phyloP scores from a whole-genome alignment of 2,888 invertebrate species.

The Apeira syringaria region DNA sequence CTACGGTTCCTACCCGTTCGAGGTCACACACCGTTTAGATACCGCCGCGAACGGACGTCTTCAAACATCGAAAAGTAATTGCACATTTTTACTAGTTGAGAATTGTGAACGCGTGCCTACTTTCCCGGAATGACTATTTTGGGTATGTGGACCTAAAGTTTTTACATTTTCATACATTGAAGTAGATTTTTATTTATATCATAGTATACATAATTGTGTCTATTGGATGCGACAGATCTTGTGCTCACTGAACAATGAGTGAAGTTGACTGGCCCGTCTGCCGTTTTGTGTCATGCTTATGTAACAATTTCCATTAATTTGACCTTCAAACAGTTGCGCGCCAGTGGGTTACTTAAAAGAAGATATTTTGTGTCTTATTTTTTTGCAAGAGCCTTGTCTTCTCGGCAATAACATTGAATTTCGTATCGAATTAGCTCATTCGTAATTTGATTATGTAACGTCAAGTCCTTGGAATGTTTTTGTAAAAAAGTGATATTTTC shows the following conservation, averaged over 20 bases:
- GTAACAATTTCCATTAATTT: slow-evolving; percentile 44
- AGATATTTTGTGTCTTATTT: too few species aligned
- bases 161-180: not conserved
- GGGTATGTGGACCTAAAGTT: slow-evolving; percentile 49
- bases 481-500: too few species aligned
- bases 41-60: slow-evolving; percentile 57
- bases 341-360: slow-evolving; percentile 28
- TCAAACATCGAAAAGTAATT: slow-evolving; percentile 28
- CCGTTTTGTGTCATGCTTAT: slow-evolving; percentile 36
- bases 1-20: slow-evolving; percentile 54
- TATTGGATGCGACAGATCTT: slow-evolving; percentile 15
- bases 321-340: slow-evolving; percentile 40
- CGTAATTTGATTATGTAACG: too few species aligned
- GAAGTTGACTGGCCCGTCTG: slow-evolving; percentile 15
- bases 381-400: too few species aligned
- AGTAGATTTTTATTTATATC: not conserved
- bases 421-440: too few species aligned
- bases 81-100: slow-evolving; percentile 21
- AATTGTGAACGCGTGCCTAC: slow-evolving; percentile 31
- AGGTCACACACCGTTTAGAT: slow-evolving; percentile 70
- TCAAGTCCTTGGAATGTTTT: too few species aligned
- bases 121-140: slow-evolving; percentile 61
- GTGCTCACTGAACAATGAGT: slow-evolving; percentile 13
- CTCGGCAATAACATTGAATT: too few species aligned
- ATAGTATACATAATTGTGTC: not conserved